Base-by-base conservation (phyloP, 1,140 invertebrate species). In the Nasonia vitripennis region DNA sequence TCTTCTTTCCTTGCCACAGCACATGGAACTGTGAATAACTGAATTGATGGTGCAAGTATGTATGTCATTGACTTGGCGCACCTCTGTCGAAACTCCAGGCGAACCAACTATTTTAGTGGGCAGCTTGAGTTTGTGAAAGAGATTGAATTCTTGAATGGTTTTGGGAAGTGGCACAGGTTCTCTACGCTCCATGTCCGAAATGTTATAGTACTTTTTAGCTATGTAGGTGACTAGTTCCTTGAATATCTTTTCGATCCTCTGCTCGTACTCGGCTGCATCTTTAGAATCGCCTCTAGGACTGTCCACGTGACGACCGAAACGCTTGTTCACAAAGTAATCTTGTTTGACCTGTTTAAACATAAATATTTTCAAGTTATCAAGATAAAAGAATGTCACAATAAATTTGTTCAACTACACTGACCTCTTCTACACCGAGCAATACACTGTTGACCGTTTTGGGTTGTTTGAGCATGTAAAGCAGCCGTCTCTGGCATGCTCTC, bases 401-500 rank as follows among this genome's bases (percentile, higher is more conserved):
- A 71, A 12, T 71, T 14, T 12, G 0, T 10, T n/a, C 10, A 10
- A 71, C 27, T 74, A 74, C 27, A 75, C 93, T 93, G 20, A 95
- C 92, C 89, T 96, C 95, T 86, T 95, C 94, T 2, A 96, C 89
- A 62, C 94, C 95, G 2, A 96, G 88, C n/a, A 93, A 89, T 0
- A 96, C 94, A 87, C 94, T 95, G 31, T 94, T 93, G 9, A 91
- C 89, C 0, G 95, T 95, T 5, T 93, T 91, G 0, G 93, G 91
- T 81, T 95, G 95, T 87, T 95, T 95, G 90, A 96, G 89, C 92
- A 96, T 95, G 87, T 95, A 95, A 10, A 94, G 89, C 3, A 96
- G 91, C 27, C 96, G 92, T 10, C 96, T 91, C 84, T 96, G 95
- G 91, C 96, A 96, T 0, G 96, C 96, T 75, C 94, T 89, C 0